Base-by-base conservation (phyloP, 2,113 vertebrate species). In the Coregonus clupeaformis region DNA sequence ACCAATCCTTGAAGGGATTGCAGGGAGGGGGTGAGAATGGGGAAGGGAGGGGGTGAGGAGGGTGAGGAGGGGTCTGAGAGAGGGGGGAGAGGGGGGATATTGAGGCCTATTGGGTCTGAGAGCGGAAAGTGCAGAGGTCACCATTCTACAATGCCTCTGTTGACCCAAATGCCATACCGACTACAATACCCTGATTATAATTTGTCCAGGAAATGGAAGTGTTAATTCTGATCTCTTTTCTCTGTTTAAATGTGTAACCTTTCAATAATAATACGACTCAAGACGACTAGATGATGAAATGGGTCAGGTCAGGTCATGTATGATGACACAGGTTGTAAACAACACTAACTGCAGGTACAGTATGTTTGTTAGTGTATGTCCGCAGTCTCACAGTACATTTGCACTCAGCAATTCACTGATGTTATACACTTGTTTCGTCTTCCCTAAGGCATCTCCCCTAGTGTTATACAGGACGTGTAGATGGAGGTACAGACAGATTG, bases 161-260 rank as follows among this genome's bases (percentile, higher is more conserved):
- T 94, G 92, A 93, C 93, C 92, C 85, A 90, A 84, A 93, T 94
- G 89, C 76, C 71, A 75, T 89, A 80, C 86, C 78, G 71, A 84
- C 82, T 83, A 90, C 86, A 90, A 89, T 86, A 78, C 80, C 65
- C 75, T 68, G 83, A 76, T 88, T 89, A 94, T 92, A 91, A 87
- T 86, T 91, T 91, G 91, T 90, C 87, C 0, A 71, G 90, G 88
- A 92, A 92, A 79, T 73, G 65, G 64, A 75, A 79, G 80, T 82
- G 80, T 91, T 65, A 75, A 78, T 69, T 74, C 30, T 25, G n/a
- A 47, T 71, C 25, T 64, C 4, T 30, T 69, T 24, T 81, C 60
- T 62, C 62, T 64, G 60, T 68, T 64, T 69, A 70, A 74, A 52
- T 18, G 12, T 52, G 1, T 16, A 52, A 52, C 49, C 14, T 52